Percentiles rank a stretch among this genome's conserved stretches.
phyloP scores from a whole-genome alignment of 2,888 invertebrate species.

The Tenthredo amoena region DNA sequence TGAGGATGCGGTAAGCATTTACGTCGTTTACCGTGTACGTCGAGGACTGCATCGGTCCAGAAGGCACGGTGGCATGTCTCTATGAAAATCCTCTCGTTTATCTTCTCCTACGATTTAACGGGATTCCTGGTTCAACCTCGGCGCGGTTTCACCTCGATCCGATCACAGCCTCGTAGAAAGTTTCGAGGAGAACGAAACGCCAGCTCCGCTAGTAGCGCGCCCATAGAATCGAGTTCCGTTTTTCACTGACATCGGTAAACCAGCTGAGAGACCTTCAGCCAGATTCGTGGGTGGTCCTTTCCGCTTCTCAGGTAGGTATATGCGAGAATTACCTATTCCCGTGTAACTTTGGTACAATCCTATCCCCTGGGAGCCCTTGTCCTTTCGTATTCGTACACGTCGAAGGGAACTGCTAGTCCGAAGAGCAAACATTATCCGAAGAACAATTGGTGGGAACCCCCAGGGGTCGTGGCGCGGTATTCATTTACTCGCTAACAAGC shows the following conservation, averaged over 20 bases:
- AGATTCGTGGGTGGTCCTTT: conserved; percentile 46
- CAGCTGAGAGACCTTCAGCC: background rate
- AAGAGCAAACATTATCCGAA: conserved; percentile 4
- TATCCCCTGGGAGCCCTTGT: background rate
- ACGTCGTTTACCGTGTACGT: background rate
- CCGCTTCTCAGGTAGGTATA: background rate
- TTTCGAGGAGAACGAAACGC: conserved; percentile 11
- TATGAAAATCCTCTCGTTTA: conserved; percentile 24
- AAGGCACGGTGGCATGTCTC: background rate
- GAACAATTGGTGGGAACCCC: background rate
- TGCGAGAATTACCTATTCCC: conserved; percentile 23
- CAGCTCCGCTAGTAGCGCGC: background rate
- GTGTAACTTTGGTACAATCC: background rate
- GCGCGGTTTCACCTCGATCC: conserved; percentile 36
- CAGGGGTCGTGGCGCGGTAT: background rate
- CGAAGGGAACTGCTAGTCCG: background rate
- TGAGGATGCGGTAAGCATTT: background rate
- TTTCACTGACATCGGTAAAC: conserved; percentile 8
- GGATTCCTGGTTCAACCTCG: conserved; percentile 30
- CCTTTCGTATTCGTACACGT: background rate
- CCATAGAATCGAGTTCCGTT: conserved; percentile 40
- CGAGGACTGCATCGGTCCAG: background rate
- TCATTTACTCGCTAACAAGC: conserved; percentile 57
- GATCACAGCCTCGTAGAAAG: conserved; percentile 20
- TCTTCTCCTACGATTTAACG: conserved; percentile 50